A percentile compares a stretch with the other conserved stretches of the same genome.
phyloP scores from a whole-genome alignment of 1,140 invertebrate species.

The Aricia agestis region DNA sequence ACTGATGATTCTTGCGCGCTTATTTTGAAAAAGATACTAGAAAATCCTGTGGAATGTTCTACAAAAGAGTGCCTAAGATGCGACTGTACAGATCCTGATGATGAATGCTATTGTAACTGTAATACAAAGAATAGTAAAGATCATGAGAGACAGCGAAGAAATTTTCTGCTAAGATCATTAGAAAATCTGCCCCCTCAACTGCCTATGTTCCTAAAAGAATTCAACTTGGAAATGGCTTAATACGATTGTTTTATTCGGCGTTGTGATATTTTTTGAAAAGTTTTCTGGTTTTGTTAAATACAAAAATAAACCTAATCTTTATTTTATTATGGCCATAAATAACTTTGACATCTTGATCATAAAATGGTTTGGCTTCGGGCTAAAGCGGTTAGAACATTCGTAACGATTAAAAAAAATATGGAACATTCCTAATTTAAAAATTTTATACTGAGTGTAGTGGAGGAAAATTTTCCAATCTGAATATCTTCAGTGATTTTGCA shows the following conservation, averaged over 20 bases:
- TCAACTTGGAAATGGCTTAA: not conserved
- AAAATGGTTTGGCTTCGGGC: too few species aligned
- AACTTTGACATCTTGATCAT: too few species aligned
- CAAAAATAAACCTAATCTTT: not conserved
- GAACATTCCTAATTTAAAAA: too few species aligned
- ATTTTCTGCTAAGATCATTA: constrained; percentile 37
- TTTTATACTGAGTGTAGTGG: not conserved
- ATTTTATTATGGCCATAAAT: too few species aligned
- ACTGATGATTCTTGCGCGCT: not conserved
- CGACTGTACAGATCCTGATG: not conserved
- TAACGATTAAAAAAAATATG: too few species aligned
- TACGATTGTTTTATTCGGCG: not conserved
- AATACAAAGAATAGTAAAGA: not conserved
- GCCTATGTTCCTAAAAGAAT: constrained; percentile 41
- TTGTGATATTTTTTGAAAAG: not conserved
- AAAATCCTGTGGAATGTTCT: not conserved
- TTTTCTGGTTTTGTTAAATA: not conserved
- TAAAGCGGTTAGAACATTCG: too few species aligned
- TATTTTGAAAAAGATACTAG: not conserved
- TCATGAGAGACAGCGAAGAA: constrained; percentile 10
- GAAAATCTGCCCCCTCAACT: constrained; percentile 50
- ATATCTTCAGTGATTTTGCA: constrained; percentile 1
- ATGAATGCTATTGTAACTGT: not conserved
- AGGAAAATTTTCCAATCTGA: constrained; percentile 15
- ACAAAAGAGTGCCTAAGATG: not conserved